Base-by-base conservation (phyloP, 1,140 invertebrate genomes). In the Dryas iulia region DNA sequence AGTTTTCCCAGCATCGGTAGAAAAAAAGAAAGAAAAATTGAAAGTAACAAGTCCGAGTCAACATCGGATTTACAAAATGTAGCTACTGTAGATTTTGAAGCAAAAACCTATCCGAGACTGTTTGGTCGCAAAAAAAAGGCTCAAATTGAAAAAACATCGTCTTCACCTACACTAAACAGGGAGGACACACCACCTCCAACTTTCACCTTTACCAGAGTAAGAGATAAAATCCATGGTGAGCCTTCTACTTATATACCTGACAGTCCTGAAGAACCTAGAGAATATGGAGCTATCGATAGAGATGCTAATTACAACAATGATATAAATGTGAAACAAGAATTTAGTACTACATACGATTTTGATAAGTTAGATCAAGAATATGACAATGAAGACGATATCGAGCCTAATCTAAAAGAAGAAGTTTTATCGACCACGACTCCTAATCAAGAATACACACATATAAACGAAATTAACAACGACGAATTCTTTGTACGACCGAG, bases 391-490 rank as follows among this genome's bases (percentile, higher is more conserved):
- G 79, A 83, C 59, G 70, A 70, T 31, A 63, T 77, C 57, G 52
- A 71, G 67, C 60, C 69, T 18, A 56, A 79, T 58, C 63, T 79
- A 28, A 77, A 76, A 23, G 73, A 76, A 30, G 61, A 72, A 8
- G n/a, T n/a, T n/a, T 75, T 74, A 64, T 67, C 80, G 8, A 74
- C 84, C 52, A 75, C 86, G 62, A 87, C 86, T 81, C 81, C 79
- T 73, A 84, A 86, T 69, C 85, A 87, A 83, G 86, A 91, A 82
- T 87, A 85, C 76, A 89, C 83, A 75, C 87, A 86, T 79, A 94
- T 97, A 69, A 96, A 97, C 86, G 96, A 97, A 90, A 96, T 97
- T 64, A 95, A 97, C 78, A 96, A 96, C 2, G 96, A 97, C 82
- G 96, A 97, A 89, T 97, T 97, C 90, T 97, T 97, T 83, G 89